phyloP scores from a whole-genome alignment of 1,140 invertebrate genomes.

The Conopomorpha cramerella region DNA sequence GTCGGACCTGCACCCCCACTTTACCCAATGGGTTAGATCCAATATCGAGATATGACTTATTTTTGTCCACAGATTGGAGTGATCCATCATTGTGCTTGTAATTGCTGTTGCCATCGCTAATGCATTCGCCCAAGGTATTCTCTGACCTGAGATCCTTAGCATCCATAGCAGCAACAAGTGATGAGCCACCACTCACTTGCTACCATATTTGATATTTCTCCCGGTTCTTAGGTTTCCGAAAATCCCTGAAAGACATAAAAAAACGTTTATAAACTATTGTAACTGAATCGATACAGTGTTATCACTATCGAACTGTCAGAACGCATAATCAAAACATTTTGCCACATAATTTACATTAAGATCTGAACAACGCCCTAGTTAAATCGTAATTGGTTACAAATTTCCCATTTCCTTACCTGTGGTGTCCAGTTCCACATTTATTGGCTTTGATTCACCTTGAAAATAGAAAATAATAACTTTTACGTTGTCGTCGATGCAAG shows the following conservation, averaged over 20 bases:
- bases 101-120: constrained; percentile 33
- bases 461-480: no score
- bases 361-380: no score
- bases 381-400: no score
- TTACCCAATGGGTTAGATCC: constrained; percentile 34
- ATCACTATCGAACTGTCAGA: constrained; percentile 53
- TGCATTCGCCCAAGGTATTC: constrained; percentile 23
- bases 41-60: constrained; percentile 37
- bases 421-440: no score
- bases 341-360: constrained; percentile 51
- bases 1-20: constrained; percentile 34
- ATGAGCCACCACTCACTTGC: constrained; percentile 9
- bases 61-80: constrained; percentile 20
- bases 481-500: constrained; percentile 22
- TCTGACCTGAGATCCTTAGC: constrained; percentile 41
- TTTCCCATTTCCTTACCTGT: no score
- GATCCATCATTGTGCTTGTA: constrained; percentile 22
- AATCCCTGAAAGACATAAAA: constrained; percentile 40
- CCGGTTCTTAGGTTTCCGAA: not conserved
- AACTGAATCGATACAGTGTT: constrained; percentile 12
- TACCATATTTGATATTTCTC: constrained; percentile 8
- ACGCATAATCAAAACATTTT: no score
- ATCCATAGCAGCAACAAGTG: constrained; percentile 30
- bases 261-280: constrained; percentile 51
- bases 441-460: no score